These are phyloP conservation scores for Hyphantria cunea DNA, from an alignment of 1,140 invertebrate species.

Conservation along the genomic window DNA sequence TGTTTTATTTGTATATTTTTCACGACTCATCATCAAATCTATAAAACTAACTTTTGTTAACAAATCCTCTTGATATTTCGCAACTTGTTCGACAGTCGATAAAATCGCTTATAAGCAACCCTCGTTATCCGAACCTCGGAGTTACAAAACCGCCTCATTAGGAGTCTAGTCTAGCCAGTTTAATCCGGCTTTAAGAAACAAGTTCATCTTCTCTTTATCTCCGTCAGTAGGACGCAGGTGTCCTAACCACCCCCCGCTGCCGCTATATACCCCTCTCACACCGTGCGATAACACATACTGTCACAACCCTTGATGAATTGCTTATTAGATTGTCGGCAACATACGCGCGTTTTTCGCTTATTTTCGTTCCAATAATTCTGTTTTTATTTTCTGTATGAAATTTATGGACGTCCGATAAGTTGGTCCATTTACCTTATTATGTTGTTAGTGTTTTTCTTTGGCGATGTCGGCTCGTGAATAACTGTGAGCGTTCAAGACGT, in stretches of 20 bases:
- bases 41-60: too few relatives aligned
- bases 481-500: neutral
- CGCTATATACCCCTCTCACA: constrained; percentile 32
- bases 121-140: constrained; percentile 51
- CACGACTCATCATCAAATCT: too few relatives aligned
- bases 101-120: neutral
- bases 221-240: constrained; percentile 63
- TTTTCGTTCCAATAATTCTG: constrained; percentile 47
- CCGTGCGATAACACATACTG: constrained; percentile 59
- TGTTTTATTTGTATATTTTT: too few relatives aligned
- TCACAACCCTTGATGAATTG: constrained; percentile 70
- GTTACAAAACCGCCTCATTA: constrained; percentile 52
- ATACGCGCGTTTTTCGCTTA: constrained; percentile 51
- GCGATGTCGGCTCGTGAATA: neutral
- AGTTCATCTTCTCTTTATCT: constrained; percentile 67
- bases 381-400: constrained; percentile 40
- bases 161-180: constrained; percentile 59
- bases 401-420: constrained; percentile 36
- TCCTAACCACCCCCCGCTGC: constrained; percentile 40
- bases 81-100: neutral
- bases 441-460: constrained; percentile 47
- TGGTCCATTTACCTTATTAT: constrained; percentile 44
- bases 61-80: too few relatives aligned
- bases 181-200: constrained; percentile 58
- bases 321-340: constrained; percentile 63